Conservation (phyloP, 2,113 vertebrate species). For the Dromas ardeola region DNA sequence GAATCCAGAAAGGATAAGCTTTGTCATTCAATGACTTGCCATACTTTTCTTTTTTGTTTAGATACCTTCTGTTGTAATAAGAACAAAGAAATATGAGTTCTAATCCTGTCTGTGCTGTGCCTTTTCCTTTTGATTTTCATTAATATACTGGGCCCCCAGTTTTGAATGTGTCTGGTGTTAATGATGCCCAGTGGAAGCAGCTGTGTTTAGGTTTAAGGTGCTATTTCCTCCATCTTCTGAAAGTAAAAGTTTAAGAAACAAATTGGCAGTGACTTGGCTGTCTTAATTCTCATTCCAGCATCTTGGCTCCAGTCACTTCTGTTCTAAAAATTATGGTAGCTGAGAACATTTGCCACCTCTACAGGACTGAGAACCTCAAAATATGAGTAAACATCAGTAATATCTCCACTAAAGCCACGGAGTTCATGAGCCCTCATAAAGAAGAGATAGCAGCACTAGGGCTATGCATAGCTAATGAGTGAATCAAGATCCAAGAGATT, state of each 20-base stretch:
- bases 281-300: not conserved
- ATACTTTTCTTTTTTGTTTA: not conserved
- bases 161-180: not conserved
- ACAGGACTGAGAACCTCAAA: not conserved
- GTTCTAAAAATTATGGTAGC: not conserved
- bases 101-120: not conserved
- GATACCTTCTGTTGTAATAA: not conserved
- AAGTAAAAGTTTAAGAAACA: not conserved
- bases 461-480: not conserved
- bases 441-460: not conserved
- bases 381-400: not conserved
- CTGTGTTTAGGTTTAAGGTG: not conserved
- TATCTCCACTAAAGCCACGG: not conserved
- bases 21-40: not conserved
- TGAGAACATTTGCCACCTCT: not conserved
- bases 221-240: not conserved
- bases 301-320: not conserved
- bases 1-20: not conserved
- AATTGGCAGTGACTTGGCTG: not conserved
- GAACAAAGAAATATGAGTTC: not conserved
- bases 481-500: not conserved
- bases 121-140: not conserved
- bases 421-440: not conserved
- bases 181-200: not conserved
- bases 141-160: not conserved